Evolutionary conservation across 2,888 invertebrate species (phyloP).

Genomic region (Watsonalla cultraria): DNA sequence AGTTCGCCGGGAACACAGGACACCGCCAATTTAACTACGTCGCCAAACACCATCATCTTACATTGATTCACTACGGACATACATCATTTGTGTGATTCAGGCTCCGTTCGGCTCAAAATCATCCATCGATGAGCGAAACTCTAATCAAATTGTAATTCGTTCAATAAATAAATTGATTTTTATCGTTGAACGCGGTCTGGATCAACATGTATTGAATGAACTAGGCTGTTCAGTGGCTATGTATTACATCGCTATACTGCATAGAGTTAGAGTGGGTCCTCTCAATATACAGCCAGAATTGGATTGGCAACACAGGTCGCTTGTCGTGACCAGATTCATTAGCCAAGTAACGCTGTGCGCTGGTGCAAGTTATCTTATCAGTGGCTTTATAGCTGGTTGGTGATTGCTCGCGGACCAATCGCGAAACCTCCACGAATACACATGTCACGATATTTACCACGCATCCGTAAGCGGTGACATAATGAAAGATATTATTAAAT

Average conservation of each 20-base stretch:
- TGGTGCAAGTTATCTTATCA: constrained; percentile 42
- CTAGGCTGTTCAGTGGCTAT: too few species aligned
- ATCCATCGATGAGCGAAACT: constrained; percentile 15
- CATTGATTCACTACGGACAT: background rate
- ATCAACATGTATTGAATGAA: background rate
- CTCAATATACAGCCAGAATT: background rate
- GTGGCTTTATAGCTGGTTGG: constrained; percentile 24
- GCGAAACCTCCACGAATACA: constrained; percentile 8
- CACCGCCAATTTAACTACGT: background rate
- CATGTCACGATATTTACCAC: background rate
- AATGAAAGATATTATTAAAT: too few species aligned
- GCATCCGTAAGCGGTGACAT: too few species aligned
- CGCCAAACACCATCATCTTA: background rate
- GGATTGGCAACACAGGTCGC: background rate
- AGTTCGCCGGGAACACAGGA: constrained; percentile 14
- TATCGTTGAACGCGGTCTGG: constrained; percentile 6
- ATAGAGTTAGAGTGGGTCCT: background rate
- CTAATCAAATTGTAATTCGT: constrained; percentile 17
- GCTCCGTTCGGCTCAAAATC: constrained; percentile 1
- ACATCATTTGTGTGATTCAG: background rate
- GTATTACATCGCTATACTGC: background rate
- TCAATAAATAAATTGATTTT: constrained; percentile 23
- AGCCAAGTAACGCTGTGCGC: background rate
- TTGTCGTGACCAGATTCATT: background rate
- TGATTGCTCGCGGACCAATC: constrained; percentile 36